Conservation (phyloP, 2,888 invertebrate genomes). For the Apoda limacodes region DNA sequence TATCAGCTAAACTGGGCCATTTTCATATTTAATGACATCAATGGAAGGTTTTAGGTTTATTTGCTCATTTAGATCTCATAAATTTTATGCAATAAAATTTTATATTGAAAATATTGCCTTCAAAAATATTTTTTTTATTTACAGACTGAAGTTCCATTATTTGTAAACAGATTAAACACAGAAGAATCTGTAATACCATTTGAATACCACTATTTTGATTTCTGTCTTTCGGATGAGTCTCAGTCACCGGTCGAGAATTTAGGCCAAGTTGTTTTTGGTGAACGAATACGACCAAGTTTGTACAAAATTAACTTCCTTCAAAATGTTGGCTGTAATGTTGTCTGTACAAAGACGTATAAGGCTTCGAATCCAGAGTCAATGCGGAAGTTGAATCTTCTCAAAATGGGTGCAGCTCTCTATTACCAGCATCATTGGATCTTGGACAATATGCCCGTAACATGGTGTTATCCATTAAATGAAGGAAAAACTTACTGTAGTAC, state of each 20-base stretch:
- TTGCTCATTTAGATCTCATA: too few species aligned
- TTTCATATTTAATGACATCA: too few species aligned
- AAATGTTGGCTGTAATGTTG: constrained; percentile 70
- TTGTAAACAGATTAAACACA: constrained; percentile 97
- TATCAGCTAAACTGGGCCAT: too few species aligned
- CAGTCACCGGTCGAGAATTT: constrained; percentile 96
- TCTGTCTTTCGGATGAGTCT: constrained; percentile 82
- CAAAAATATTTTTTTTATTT: too few species aligned
- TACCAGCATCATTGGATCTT: constrained; percentile 99
- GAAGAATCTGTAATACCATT: constrained; percentile 98
- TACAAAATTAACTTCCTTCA: constrained; percentile 90
- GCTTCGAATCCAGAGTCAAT: constrained; percentile 73
- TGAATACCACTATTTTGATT: constrained; percentile 98
- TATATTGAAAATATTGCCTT: too few species aligned
- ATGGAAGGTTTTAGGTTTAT: too few species aligned
- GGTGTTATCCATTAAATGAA: constrained; percentile 88
- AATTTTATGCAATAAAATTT: too few species aligned
- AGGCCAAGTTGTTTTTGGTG: constrained; percentile 99
- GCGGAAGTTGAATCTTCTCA: constrained; percentile 82
- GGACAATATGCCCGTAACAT: constrained; percentile 99
- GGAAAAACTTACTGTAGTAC: constrained; percentile 88
- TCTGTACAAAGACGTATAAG: constrained; percentile 78
- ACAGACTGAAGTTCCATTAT: constrained; percentile 89
- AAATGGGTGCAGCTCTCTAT: constrained; percentile 93
- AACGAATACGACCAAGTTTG: constrained; percentile 94